Conservation (phyloP, 2,797 vertebrate genomes). For the Anguilla megastoma region DNA sequence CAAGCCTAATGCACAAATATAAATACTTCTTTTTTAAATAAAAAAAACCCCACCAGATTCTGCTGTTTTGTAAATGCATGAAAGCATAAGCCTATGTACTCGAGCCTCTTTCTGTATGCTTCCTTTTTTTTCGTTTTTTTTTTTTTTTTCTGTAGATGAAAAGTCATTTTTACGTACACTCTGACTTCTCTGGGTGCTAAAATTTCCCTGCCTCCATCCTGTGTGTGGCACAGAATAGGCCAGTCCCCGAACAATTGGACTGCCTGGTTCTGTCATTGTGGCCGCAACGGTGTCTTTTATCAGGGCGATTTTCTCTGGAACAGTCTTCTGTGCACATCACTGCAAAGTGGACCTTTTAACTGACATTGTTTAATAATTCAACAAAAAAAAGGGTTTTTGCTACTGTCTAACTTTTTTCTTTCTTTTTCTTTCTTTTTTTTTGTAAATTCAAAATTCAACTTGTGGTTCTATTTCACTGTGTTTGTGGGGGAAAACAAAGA, state of each 20-base stretch:
- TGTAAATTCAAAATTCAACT: constrained; percentile 65
- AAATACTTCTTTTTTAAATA: constrained; percentile 9
- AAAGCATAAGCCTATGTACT: constrained; percentile 16
- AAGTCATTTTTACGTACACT: background rate
- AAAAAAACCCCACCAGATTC: background rate
- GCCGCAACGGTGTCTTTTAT: constrained; percentile 44
- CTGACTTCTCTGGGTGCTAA: background rate
- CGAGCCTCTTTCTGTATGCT: background rate
- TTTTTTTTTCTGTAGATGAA: background rate
- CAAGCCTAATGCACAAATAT: constrained; percentile 5
- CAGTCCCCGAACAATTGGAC: background rate
- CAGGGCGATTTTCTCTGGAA: constrained; percentile 47
- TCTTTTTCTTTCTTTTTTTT: constrained; percentile 56
- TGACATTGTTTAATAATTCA: constrained; percentile 34
- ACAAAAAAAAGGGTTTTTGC: background rate
- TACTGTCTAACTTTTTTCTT: constrained; percentile 23
- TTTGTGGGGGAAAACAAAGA: constrained; percentile 61
- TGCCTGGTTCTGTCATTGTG: constrained; percentile 37
- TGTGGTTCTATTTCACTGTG: constrained; percentile 69
- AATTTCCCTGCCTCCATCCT: background rate
- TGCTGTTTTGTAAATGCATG: constrained; percentile 33
- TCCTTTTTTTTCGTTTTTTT: constrained; percentile 11
- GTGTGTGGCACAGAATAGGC: background rate
- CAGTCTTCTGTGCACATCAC: constrained; percentile 54
- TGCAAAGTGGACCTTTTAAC: constrained; percentile 41